Percentiles rank a stretch among this genome's conserved stretches.
Conservation (phyloP, 2,113 vertebrate species). For the Neopipo cinnamomea region DNA sequence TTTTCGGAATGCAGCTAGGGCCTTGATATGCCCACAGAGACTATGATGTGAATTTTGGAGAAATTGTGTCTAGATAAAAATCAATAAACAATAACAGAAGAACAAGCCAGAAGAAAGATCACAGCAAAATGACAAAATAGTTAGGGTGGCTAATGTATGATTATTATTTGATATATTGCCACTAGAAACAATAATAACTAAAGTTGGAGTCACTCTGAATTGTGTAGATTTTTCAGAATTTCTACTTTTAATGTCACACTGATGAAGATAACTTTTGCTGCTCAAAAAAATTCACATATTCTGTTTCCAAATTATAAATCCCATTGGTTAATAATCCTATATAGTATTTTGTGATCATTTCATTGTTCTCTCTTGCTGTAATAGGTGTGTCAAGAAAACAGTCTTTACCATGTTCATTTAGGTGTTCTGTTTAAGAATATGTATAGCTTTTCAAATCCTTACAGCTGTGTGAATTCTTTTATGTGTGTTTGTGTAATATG, state of each 20-base stretch:
- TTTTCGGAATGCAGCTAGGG: neutral
- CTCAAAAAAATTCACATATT: neutral
- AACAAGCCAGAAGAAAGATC: neutral
- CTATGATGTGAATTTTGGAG: neutral
- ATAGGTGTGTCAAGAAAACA: neutral
- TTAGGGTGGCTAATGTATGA: neutral
- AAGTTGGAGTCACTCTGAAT: neutral
- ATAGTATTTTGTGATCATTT: neutral
- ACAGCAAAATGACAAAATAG: neutral
- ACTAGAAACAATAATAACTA: neutral
- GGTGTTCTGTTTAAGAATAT: neutral
- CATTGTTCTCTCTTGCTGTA: neutral
- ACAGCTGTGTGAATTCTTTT: neutral
- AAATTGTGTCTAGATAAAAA: neutral
- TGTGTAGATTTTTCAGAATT: neutral
- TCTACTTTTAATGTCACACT: neutral
- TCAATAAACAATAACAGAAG: neutral
- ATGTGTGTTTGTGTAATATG: neutral
- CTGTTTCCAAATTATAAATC: neutral
- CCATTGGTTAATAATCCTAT: neutral
- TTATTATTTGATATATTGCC: neutral
- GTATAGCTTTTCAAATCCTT: neutral
- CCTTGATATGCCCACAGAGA: constrained; percentile 6
- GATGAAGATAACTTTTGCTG: neutral
- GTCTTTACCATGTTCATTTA: neutral